Base-by-base conservation (phyloP, 2,888 invertebrate genomes). In the Oscheius sp. region DNA sequence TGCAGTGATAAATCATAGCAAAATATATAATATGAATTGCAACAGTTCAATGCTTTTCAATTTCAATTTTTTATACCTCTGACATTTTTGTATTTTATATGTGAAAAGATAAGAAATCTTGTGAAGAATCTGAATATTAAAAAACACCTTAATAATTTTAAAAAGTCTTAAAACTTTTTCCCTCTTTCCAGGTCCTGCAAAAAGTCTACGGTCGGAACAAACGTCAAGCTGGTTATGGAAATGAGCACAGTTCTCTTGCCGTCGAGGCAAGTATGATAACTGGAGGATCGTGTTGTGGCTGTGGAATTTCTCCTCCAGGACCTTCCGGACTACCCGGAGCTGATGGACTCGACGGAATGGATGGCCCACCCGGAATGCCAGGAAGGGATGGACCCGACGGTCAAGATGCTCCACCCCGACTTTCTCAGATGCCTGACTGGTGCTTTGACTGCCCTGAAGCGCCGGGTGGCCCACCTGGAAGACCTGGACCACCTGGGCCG, bases 371-470 rank as follows among this genome's bases (percentile, higher is more conserved):
- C 38, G 81, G 82, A 66, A 57, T 67, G 47, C 76, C 73, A 50
- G 82, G 82, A 59, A 74, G 72, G 62, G 75, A 80, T 36, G 82
- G 82, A 64, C 80, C 78, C 64, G 78, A 80, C 17, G 57, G 47
- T 22, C 45, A 32, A 12, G 32, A 38, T n/a, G 33, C 67, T 32
- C 57, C 67, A 9, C 44, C n/a, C 30, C 72, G 74, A 47, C 71
- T 70, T 9, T 68, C 71, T 38, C 59, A 63, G 22, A 49, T 65
- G 28, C 56, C 64, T 49, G 69, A 77, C 63, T 77, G 67, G 73
- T 80, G 80, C 78, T 80, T 79, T 70, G 80, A 80, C 61, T 81
- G 81, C 67, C 71, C 75, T 38, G 78, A 75, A 22, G 77, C 77
- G 45, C 81, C 81, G 36, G 68, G 76, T 41, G 81, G 81, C 54